Percentiles rank a stretch among this genome's conserved stretches.
phyloP scores from a whole-genome alignment of 1,140 invertebrate genomes.

The Zaprionus davidi region DNA sequence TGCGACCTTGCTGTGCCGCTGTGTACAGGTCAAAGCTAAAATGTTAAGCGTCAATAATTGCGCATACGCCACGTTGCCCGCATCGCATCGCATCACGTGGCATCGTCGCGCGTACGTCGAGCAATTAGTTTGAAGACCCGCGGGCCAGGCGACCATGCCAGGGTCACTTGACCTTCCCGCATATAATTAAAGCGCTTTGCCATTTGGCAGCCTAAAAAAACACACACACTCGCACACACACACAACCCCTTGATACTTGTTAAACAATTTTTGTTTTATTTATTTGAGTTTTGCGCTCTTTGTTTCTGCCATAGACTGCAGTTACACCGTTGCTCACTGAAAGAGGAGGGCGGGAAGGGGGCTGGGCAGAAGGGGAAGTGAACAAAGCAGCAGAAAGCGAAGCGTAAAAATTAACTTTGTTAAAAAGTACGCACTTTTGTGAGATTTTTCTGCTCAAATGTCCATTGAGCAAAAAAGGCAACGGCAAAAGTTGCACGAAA shows the following conservation, averaged over 20 bases:
- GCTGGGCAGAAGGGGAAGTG: neutral
- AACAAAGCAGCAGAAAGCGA: constrained; percentile 54
- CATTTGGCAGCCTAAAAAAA: constrained; percentile 45
- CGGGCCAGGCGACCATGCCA: constrained; percentile 20
- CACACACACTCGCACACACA: constrained; percentile 7
- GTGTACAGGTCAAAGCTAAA: constrained; percentile 20
- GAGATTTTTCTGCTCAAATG: constrained; percentile 69
- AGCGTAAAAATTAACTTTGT: constrained; percentile 79
- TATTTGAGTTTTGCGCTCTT: constrained; percentile 6
- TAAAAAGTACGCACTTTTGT: constrained; percentile 67
- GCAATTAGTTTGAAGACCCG: constrained; percentile 37
- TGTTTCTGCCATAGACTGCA: constrained; percentile 37
- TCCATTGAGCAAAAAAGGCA: constrained; percentile 59
- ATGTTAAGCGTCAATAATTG: constrained; percentile 41
- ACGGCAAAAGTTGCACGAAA: constrained; percentile 62
- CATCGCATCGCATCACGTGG: constrained; percentile 14
- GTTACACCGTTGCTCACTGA: constrained; percentile 7
- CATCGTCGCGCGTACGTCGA: neutral
- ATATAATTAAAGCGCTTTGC: constrained; percentile 51
- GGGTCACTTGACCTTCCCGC: constrained; percentile 55
- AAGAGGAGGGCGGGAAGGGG: constrained; percentile 14
- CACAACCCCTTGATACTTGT: constrained; percentile 62
- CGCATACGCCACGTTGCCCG: constrained; percentile 37
- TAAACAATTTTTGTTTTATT: constrained; percentile 48
- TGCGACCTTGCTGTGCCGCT: neutral